Base-by-base conservation (phyloP, 2,888 invertebrate species). In the Drosophila demipolita region DNA sequence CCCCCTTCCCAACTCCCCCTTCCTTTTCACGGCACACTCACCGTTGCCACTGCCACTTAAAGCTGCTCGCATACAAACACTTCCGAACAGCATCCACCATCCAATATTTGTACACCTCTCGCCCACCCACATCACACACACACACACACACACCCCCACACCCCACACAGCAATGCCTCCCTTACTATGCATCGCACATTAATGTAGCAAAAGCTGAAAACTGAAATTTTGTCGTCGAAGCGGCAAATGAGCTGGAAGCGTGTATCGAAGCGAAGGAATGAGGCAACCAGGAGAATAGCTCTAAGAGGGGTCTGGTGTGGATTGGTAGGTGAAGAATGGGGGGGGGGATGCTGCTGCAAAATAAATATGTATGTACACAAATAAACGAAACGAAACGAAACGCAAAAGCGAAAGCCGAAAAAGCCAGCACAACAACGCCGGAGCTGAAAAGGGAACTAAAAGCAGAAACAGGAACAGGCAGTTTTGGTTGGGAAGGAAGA, bases 211-310 rank as follows among this genome's bases (percentile, higher is more conserved):
- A 62, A 75, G 78, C 78, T 77, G 78, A 78, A 78, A 83, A 83
- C 83, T 86, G 85, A 86, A 89, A 87, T 86, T 76, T 87, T 86
- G 89, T 87, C 87, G 87, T 84, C 78, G 84, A 87, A 89, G 89
- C 87, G 82, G 87, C 89, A 86, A 87, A 86, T 85, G 89, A 87
- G 87, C 87, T 89, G 87, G 87, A 87, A 86, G 84, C 66, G 74
- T 81, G 67, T 80, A 75, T 80, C 76, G 72, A 72, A 72, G 76
- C 63, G 53, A 57, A 64, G 78, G 66, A 63, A 57, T 54, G 55
- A 15, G 49, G 58, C n/a, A 20, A 23, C 49, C 12, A 26, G 52
- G 45, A 20, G 32, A 26, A 5, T 32, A 50, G 49, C 12, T 15
- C 57, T 40, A 2, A 26, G 48, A 20, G 26, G 26, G 42, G 17